Base-by-base conservation (phyloP, 2,888 invertebrate species). In the Hylaea fasciaria region DNA sequence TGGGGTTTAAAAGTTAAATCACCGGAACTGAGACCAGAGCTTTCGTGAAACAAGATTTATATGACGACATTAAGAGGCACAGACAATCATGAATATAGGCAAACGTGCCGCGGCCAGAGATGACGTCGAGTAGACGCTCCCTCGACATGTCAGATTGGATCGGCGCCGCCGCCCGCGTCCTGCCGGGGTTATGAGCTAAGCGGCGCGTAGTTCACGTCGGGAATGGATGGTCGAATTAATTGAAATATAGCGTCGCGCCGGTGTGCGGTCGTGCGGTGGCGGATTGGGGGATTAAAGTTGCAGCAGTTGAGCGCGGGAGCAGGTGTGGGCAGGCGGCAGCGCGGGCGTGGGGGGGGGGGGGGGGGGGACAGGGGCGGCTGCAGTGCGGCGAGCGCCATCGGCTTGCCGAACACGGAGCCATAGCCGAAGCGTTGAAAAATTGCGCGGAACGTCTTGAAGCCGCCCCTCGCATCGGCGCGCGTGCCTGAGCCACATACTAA, bases 251-350 rank as follows among this genome's bases (percentile, higher is more conserved):
- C 83, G 84, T 84, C 85, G 86, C 83, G 82, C 79, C 84, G 77
- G 79, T 85, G 84, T 78, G 86, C 86, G 83, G 82, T 82, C 85
- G 85, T 85, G 87, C 85, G 86, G 82, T 75, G 85, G 81, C 83
- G 82, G 82, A 87, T 86, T 82, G 85, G 82, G 80, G 86, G 89
- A 90, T 91, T 89, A 89, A 89, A 90, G 84, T 90, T 91, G 85
- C 85, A 90, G 83, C 81, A 83, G 82, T 74, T 75, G 80, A 79
- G 81, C 81, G 80, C 80, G 81, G 71, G 84, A 85, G 83, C 87
- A 86, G 86, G 84, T 85, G 87, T 73, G 79, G 77, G 72, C 65
- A 65, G 72, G 62, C 64, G 53, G 71, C 35, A 37, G 35, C 13
- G 14, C 43, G 14, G 65, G 28, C n/a, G n/a, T n/a, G 65, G 65